Evolutionary conservation across 2,888 invertebrate genomes (phyloP).

Genomic region (Chymomyza amoena): DNA sequence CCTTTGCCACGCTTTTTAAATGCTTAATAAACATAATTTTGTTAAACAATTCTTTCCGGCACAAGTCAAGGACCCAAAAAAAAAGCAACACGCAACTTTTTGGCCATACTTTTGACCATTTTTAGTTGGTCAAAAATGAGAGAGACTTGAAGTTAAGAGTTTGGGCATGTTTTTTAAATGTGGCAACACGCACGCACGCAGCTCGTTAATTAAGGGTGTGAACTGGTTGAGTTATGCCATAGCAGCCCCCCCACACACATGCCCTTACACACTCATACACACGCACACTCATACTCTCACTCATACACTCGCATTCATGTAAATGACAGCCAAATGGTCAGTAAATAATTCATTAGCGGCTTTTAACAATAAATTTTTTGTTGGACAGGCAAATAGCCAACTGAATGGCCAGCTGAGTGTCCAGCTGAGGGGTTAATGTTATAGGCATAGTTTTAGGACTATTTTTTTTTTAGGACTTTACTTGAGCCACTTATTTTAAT

Average conservation of each 20-base stretch:
- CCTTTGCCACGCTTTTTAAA: constrained; percentile 48
- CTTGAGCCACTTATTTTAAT: constrained; percentile 60
- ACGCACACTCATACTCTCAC: not conserved
- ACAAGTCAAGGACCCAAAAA: constrained; percentile 15
- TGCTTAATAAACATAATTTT: constrained; percentile 62
- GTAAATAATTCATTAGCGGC: constrained; percentile 75
- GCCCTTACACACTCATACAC: not conserved
- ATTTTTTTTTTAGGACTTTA: not conserved
- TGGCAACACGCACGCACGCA: constrained; percentile 56
- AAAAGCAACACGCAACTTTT: constrained; percentile 53
- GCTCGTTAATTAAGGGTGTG: constrained; percentile 76
- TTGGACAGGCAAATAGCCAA: constrained; percentile 41
- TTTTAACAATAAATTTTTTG: constrained; percentile 70
- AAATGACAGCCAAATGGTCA: constrained; percentile 53
- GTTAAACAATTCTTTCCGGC: constrained; percentile 43
- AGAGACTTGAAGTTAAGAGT: constrained; percentile 16
- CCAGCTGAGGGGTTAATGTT: not conserved
- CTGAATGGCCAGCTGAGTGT: constrained; percentile 23
- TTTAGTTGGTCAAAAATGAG: constrained; percentile 19
- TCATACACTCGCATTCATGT: constrained; percentile 6
- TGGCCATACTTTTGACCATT: constrained; percentile 12
- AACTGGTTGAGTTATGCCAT: constrained; percentile 73
- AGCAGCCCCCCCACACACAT: constrained; percentile 23
- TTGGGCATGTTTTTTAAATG: constrained; percentile 36
- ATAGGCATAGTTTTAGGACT: not conserved